phyloP scores from a whole-genome alignment of 1,140 invertebrate genomes.

The Palaemon carinicauda region DNA sequence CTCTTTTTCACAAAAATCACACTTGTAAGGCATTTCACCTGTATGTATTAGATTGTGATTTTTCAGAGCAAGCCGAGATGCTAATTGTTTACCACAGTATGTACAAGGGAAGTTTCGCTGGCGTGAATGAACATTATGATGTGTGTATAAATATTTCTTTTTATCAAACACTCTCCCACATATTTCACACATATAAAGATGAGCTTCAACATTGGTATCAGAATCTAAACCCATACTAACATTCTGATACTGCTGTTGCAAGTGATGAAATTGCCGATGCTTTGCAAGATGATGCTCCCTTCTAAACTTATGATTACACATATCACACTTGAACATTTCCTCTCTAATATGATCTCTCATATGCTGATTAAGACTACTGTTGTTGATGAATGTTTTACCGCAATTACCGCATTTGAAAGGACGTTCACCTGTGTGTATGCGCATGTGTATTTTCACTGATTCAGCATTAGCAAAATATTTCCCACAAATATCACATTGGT shows the following conservation, averaged over 20 bases:
- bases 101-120: slow-evolving; percentile 52
- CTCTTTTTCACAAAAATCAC: slow-evolving; percentile 45
- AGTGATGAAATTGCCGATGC: slow-evolving; percentile 48
- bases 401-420: slow-evolving; percentile 92
- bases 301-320: slow-evolving; percentile 56
- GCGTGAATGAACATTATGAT: slow-evolving; percentile 58
- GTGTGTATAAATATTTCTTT: slow-evolving; percentile 57
- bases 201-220: slow-evolving; percentile 31
- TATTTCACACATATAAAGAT: slow-evolving; percentile 54
- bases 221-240: slow-evolving; percentile 41
- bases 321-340: slow-evolving; percentile 58
- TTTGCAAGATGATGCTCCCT: slow-evolving; percentile 49
- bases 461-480: slow-evolving; percentile 66
- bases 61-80: slow-evolving; percentile 50
- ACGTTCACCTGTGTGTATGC: slow-evolving; percentile 77
- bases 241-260: slow-evolving; percentile 44
- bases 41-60: slow-evolving; percentile 57
- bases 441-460: slow-evolving; percentile 55
- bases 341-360: slow-evolving; percentile 57
- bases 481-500: slow-evolving; percentile 67
- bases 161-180: slow-evolving; percentile 59
- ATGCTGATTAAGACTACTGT: slow-evolving; percentile 64
- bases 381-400: slow-evolving; percentile 91
- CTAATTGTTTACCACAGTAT: slow-evolving; percentile 55
- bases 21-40: slow-evolving; percentile 57